Evolutionary conservation across 64 coral and sea anemone genomes (phyloP), one percentile per base, ranked within the genome.

Genomic region (Cladopsammia gracilis): DNA sequence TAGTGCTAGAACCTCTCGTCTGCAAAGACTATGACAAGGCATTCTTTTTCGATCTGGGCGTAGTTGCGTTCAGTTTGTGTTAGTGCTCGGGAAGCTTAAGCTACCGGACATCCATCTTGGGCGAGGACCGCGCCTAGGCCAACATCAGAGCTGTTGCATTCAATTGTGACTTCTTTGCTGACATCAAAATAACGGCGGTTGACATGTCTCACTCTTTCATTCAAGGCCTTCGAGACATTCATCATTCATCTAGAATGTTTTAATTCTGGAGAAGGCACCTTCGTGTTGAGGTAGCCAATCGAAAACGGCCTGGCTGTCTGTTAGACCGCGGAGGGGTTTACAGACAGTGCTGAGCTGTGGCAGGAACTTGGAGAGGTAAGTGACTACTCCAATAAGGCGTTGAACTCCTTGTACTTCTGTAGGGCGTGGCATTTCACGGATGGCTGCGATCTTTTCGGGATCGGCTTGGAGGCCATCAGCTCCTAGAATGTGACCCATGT

Each of bases 231-330:
- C n/a, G n/a, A n/a, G n/a, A n/a, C n/a, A n/a, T n/a, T n/a, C n/a
- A n/a, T n/a, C n/a, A n/a, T n/a, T n/a, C n/a, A n/a, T n/a, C 13
- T 46, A 74, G 14, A 52, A 70, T 64, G 16, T 85, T 47, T 85
- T 92, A 53, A 90, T 51, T 45, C 48, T 13, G 90, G 73, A 64
- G 42, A 85, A 92, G 58, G 80, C 79, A 52, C 85, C 80, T 66
- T 76, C 43, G 47, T 76, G 90, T 7, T 92, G 52, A n/a, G n/a
- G n/a, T n/a, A n/a, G n/a, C n/a, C n/a, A n/a, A n/a, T n/a, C n/a
- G n/a, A n/a, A n/a, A n/a, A n/a, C n/a, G n/a, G n/a, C n/a, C n/a
- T 79, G n/a, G 49, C 14, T 43, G 22, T 59, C 25, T 4, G 51
- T 58, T 10, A 79, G 24, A 10, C 23, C 19, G 7, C 61, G 25